Percentiles rank a stretch among this genome's conserved stretches.
phyloP scores from a whole-genome alignment of 2,797 vertebrate species.

The Enteromius afrohamiltoni region DNA sequence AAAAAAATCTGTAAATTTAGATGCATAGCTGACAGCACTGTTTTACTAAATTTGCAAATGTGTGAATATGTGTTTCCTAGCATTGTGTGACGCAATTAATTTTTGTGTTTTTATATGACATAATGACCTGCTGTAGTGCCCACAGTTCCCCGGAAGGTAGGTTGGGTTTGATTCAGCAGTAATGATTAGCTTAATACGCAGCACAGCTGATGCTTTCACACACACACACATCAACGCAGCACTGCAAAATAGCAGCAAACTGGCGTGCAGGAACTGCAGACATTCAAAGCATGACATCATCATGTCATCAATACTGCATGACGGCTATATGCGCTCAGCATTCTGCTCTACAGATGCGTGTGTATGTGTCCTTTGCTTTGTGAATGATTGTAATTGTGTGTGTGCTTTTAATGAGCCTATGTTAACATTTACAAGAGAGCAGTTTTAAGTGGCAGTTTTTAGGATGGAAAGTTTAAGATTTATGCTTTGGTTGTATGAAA shows the following conservation, averaged over 20 bases:
- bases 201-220: conserved; percentile 32
- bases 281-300: conserved; percentile 19
- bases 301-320: conserved; percentile 72
- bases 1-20: background rate
- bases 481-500: background rate
- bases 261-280: conserved; percentile 41
- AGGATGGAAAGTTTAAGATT: background rate
- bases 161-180: conserved; percentile 55
- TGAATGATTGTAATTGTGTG: background rate
- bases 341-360: background rate
- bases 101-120: conserved; percentile 50
- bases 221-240: background rate
- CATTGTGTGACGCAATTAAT: background rate
- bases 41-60: background rate
- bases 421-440: background rate
- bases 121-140: conserved; percentile 82
- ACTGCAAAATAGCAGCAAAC: conserved; percentile 17
- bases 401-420: background rate
- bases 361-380: conserved; percentile 11
- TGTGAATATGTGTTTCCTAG: background rate
- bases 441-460: background rate
- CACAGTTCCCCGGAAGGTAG: conserved; percentile 87
- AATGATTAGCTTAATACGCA: conserved; percentile 64
- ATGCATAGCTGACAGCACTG: background rate
- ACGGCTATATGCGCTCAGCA: conserved; percentile 51